A percentile compares a stretch with the other conserved stretches of the same genome.
Conservation (phyloP, 2,797 vertebrate genomes). For the Paguma larvata region DNA sequence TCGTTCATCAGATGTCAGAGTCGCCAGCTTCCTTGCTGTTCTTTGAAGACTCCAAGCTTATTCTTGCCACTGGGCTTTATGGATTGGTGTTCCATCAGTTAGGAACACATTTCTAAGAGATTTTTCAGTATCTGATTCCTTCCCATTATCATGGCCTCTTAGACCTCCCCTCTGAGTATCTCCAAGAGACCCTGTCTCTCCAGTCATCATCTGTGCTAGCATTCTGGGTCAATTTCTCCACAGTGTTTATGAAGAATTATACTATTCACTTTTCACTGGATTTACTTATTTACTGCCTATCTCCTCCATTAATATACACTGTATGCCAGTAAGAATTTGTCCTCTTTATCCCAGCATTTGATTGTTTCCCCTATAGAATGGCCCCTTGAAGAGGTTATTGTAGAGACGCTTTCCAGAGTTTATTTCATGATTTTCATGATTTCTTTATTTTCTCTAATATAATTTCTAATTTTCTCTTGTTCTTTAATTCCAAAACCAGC, state of each 20-base stretch:
- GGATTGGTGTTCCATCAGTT: background rate
- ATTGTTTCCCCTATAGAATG: background rate
- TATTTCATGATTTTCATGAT: background rate
- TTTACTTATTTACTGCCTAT: background rate
- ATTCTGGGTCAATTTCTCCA: background rate
- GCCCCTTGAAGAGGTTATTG: background rate
- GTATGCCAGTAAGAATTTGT: background rate
- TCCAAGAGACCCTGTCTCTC: background rate
- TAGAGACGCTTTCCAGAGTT: background rate
- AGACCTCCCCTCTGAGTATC: background rate
- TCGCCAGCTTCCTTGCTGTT: background rate
- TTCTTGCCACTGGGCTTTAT: background rate
- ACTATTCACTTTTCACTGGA: background rate
- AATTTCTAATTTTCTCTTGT: constrained; percentile 5
- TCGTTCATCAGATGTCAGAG: background rate
- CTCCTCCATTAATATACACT: background rate
- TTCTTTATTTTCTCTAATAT: constrained; percentile 21
- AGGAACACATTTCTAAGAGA: background rate
- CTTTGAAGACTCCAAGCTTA: background rate
- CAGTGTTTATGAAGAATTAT: background rate
- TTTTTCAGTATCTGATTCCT: background rate
- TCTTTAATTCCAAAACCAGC: constrained; percentile 9
- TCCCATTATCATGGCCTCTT: background rate
- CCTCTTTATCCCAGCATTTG: background rate
- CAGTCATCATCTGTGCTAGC: background rate